Evolutionary conservation across 2,797 vertebrate genomes (phyloP).

Genomic region (Microctenopoma steveboyesi): DNA sequence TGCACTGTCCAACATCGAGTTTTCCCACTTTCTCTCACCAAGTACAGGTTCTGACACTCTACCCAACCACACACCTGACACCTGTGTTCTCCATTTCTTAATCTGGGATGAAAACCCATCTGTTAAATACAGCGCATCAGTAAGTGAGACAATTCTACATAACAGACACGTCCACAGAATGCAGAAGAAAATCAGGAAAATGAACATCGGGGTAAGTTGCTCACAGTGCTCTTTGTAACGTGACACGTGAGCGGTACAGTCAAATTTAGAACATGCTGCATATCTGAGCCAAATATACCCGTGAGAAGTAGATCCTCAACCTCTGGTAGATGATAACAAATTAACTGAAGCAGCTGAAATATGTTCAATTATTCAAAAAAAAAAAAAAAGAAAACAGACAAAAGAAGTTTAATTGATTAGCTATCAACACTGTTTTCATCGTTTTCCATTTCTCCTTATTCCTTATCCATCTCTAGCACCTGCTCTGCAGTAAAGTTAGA

Average conservation of each 20-base stretch:
- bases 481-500: too few species aligned
- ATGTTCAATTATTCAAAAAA: too few species aligned
- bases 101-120: too few species aligned
- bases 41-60: too few species aligned
- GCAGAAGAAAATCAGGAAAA: background rate
- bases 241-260: background rate
- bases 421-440: too few species aligned
- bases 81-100: too few species aligned
- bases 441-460: too few species aligned
- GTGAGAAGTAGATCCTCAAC: too few species aligned
- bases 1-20: background rate
- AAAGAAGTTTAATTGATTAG: background rate
- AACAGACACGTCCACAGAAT: background rate
- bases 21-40: background rate
- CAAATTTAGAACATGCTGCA: background rate
- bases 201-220: background rate
- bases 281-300: too few species aligned
- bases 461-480: background rate
- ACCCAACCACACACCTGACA: too few species aligned
- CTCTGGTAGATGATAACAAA: too few species aligned
- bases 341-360: too few species aligned
- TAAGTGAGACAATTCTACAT: background rate
- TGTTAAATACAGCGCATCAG: background rate
- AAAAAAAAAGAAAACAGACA: background rate
- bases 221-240: background rate